Evolutionary conservation across 1,140 invertebrate genomes (phyloP), one percentile per base, ranked within the genome.

Genomic region (Zophobas morio): DNA sequence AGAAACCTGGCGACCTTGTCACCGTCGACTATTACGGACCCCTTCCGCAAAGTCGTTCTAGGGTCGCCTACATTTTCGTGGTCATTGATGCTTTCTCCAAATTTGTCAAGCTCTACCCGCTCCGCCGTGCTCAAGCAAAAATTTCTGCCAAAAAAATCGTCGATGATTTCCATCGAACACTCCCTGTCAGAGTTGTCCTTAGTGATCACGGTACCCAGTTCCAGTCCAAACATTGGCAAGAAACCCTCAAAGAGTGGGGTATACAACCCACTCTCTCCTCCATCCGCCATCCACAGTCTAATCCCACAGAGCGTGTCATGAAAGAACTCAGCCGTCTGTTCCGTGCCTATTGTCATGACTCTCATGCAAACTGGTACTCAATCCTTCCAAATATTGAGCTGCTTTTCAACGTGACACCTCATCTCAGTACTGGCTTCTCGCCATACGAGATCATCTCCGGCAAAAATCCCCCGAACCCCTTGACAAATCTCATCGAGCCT

Each of bases 381-480:
- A 54, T 78, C 5, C 39, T 85, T 5, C 8, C 36, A 3, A 74
- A 76, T 4, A 80, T 85, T 1, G 81, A 85, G 75, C 60, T 76
- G 4, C 75, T 83, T 1, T 84, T 86, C 46, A 88, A 88, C 77
- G 81, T 81, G 2, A 80, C 84, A 3, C 76, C 79, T n/a, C n/a
- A n/a, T n/a, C n/a, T n/a, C n/a, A n/a, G n/a, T n/a, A n/a, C n/a
- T n/a, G n/a, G n/a, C n/a, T 84, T 70, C 60, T 81, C 81, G 0
- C 87, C 87, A 0, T 82, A 66, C 60, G 82, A 86, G 70, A 74
- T 88, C 1, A 42, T 87, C n/a, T 85, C 80, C 77, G 86, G 86
- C 6, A 49, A 54, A n/a, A 80, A 42, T 71, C 49, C 74, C 4
- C 40, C 74, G 1, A 56, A 74, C 36, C 60, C 60, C 6, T 32